Conservation (phyloP, 2,113 vertebrate genomes). For the Pygoscelis antarcticus region DNA sequence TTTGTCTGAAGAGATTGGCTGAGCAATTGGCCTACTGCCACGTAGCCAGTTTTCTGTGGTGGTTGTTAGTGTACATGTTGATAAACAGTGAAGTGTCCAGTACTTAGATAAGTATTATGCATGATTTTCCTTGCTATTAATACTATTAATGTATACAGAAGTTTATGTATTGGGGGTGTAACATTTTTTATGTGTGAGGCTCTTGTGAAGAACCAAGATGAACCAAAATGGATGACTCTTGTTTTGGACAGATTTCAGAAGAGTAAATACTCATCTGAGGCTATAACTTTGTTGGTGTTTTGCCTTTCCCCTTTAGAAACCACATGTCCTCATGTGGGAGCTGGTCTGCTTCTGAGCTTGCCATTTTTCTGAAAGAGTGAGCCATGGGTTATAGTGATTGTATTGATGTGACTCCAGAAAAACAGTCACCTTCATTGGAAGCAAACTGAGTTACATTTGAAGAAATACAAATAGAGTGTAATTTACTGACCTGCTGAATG, state of each 20-base stretch:
- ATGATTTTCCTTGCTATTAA: background rate
- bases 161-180: background rate
- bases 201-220: background rate
- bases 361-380: background rate
- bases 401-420: background rate
- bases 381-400: background rate
- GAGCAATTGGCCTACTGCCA: background rate
- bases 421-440: background rate
- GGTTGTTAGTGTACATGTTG: background rate
- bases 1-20: background rate
- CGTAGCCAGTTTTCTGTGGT: background rate
- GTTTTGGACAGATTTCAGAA: background rate
- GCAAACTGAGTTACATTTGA: background rate
- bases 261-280: background rate
- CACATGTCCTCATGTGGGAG: background rate
- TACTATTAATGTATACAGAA: background rate
- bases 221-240: background rate
- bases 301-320: background rate
- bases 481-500: background rate
- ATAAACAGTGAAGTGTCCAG: background rate
- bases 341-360: background rate
- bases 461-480: background rate
- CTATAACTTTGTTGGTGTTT: background rate
- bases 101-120: background rate
- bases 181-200: background rate